Evolutionary conservation across 2,113 vertebrate genomes (phyloP).

Genomic region (Dipodomys stephensi): DNA sequence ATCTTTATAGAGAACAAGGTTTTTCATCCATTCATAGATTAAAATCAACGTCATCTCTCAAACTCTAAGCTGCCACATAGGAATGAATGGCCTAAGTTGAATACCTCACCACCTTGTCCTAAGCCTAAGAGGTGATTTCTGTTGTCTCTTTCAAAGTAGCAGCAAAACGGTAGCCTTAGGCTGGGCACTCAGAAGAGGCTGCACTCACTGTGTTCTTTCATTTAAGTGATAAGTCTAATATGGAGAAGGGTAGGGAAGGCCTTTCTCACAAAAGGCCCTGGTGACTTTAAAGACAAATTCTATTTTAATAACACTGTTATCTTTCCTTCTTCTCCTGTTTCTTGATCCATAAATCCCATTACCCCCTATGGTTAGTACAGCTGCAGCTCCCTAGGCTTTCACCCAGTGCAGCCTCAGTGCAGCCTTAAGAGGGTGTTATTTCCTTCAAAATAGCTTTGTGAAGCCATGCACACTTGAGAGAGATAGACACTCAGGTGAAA

Average conservation of each 20-base stretch:
- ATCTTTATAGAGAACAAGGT: constrained; percentile 1
- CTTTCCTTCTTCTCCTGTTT: constrained; percentile 43
- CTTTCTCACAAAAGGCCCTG: constrained; percentile 29
- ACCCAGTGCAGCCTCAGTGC: constrained; percentile 3
- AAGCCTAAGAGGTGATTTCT: neutral
- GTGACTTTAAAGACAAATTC: constrained; percentile 43
- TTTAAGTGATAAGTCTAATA: constrained; percentile 19
- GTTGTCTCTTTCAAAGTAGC: neutral
- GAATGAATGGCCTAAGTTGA: neutral
- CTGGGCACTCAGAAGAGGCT: neutral
- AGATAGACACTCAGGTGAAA: neutral
- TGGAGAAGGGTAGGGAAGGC: neutral
- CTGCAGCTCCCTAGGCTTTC: constrained; percentile 24
- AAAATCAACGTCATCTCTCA: neutral
- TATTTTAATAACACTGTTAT: neutral
- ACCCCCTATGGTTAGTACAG: neutral
- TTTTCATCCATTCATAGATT: neutral
- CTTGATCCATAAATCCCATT: neutral
- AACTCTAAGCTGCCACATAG: neutral
- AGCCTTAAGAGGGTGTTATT: constrained; percentile 29
- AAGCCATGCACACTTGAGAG: neutral
- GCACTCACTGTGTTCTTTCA: neutral
- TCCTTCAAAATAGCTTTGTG: constrained; percentile 57
- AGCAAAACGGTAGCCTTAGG: constrained; percentile 4
- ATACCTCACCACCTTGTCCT: neutral